These are phyloP conservation scores for Anniella stebbinsi DNA, from an alignment of 2,797 vertebrate species.

Conservation along the genomic window DNA sequence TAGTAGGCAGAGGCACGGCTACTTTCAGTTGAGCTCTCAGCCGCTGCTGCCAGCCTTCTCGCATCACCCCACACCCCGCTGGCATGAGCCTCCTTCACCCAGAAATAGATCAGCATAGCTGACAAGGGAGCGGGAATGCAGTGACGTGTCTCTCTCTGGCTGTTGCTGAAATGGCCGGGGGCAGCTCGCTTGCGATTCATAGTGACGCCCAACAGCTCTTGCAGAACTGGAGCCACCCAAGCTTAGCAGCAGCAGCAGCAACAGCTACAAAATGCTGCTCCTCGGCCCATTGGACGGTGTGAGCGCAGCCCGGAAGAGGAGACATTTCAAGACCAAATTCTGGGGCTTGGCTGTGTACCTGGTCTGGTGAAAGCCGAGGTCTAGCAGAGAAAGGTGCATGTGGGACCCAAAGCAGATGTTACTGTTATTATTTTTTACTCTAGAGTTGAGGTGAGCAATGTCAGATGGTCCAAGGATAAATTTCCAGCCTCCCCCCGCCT, in stretches of 20 bases:
- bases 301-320: neutral
- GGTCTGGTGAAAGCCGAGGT: neutral
- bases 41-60: accelerated
- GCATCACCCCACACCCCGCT: slow-evolving; percentile 11
- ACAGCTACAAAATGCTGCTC: neutral
- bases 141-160: neutral
- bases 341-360: neutral
- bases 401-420: too few species aligned
- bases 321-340: neutral
- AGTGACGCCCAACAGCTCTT: neutral
- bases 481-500: too few species aligned
- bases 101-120: slow-evolving; percentile 65
- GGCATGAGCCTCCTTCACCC: slow-evolving; percentile 36
- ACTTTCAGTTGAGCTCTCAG: neutral
- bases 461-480: too few species aligned
- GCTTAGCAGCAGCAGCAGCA: neutral
- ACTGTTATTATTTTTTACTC: neutral
- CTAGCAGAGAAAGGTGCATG: neutral
- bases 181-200: slow-evolving; percentile 26
- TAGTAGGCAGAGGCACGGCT: too few species aligned
- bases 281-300: neutral
- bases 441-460: too few species aligned
- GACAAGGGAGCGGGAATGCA: slow-evolving; percentile 44
- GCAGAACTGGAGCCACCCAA: neutral
- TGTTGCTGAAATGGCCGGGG: slow-evolving; percentile 40